Percentiles rank a stretch among this genome's conserved stretches.
Evolutionary conservation across 2,888 invertebrate species (phyloP).

Genomic region (Mantis religiosa): DNA sequence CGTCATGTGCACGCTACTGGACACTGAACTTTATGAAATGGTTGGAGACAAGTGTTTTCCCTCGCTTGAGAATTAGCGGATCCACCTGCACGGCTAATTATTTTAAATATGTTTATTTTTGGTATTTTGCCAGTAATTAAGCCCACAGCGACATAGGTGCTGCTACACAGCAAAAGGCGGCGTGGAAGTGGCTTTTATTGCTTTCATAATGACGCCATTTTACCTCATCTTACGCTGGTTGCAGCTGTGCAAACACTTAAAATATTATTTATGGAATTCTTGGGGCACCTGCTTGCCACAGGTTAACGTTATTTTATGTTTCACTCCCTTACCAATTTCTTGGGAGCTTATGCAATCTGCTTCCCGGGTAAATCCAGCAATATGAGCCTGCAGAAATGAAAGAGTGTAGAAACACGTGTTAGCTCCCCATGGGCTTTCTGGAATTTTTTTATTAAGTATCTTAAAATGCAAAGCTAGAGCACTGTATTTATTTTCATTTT

Average conservation of each 20-base stretch:
- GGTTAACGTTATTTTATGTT: not conserved
- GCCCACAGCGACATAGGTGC: not conserved
- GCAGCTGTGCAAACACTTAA: not conserved
- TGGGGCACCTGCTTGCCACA: not conserved
- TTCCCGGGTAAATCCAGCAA: not conserved
- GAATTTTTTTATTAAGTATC: too few species aligned
- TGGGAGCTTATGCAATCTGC: not conserved
- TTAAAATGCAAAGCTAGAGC: too few species aligned
- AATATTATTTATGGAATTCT: not conserved
- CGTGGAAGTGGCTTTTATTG: not conserved
- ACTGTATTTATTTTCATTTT: too few species aligned
- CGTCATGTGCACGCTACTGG: not conserved
- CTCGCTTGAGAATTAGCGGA: not conserved
- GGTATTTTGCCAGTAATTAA: not conserved
- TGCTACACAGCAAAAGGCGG: not conserved
- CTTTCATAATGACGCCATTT: not conserved
- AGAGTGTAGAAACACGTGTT: not conserved
- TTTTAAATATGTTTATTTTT: not conserved
- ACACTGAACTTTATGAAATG: not conserved
- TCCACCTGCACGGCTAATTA: not conserved
- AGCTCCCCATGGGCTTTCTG: too few species aligned
- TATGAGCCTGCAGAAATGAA: not conserved
- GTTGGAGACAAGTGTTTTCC: not conserved
- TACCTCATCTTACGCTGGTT: not conserved
- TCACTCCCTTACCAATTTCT: not conserved